Conservation (phyloP, 2,888 invertebrate genomes). For the Diarsia rubi region DNA sequence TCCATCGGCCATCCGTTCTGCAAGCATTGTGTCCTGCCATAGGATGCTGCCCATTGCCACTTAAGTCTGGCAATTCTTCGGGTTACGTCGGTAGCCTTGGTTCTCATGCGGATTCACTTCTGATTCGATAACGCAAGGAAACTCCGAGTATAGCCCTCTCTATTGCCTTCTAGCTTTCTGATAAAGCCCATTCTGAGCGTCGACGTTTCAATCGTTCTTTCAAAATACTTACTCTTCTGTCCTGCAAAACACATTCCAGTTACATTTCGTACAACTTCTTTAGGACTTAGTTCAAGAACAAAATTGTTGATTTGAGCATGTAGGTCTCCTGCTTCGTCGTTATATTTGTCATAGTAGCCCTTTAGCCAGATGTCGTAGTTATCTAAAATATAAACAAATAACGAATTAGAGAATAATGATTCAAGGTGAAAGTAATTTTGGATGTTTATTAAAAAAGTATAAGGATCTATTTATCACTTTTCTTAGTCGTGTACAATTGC, state of each 20-base stretch:
- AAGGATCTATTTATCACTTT: background rate
- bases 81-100: too few relatives aligned
- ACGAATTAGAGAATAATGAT: background rate
- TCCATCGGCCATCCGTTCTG: too few relatives aligned
- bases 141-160: too few relatives aligned
- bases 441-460: background rate
- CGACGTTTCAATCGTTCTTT: too few relatives aligned
- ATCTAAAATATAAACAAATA: constrained; percentile 3
- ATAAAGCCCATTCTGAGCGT: too few relatives aligned
- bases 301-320: constrained; percentile 30
- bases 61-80: too few relatives aligned
- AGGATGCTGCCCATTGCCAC: too few relatives aligned
- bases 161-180: too few relatives aligned
- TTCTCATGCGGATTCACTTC: too few relatives aligned
- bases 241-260: constrained; percentile 14
- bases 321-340: constrained; percentile 25
- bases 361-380: constrained; percentile 29
- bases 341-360: constrained; percentile 26
- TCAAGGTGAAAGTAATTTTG: background rate
- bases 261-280: constrained; percentile 13
- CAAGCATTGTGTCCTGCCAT: too few relatives aligned
- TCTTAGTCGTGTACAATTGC: background rate
- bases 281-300: constrained; percentile 9
- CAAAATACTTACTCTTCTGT: constrained; percentile 1
- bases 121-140: too few relatives aligned